Conservation (phyloP, 2,113 vertebrate species). For the Stictonetta naevosa region DNA sequence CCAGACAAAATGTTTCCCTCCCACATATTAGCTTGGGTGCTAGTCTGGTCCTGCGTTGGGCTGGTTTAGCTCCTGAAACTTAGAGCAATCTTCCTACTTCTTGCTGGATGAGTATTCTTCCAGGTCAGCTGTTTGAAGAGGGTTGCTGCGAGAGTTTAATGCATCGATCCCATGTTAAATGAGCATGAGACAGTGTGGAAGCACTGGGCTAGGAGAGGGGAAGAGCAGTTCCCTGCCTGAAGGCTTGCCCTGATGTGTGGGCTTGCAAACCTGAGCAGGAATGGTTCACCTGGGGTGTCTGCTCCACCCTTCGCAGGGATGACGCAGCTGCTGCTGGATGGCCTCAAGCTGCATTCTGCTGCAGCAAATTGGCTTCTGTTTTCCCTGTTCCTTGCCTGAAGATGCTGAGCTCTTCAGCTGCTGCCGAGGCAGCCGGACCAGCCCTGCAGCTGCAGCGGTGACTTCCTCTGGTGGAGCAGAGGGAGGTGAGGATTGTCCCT, state of each 20-base stretch:
- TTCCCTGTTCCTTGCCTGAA: background rate
- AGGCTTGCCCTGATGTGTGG: background rate
- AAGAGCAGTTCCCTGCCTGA: background rate
- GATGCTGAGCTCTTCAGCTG: fast-evolving
- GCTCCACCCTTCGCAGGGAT: background rate
- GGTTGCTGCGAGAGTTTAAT: background rate
- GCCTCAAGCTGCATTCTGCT: background rate
- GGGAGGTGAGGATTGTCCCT: background rate
- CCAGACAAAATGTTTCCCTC: background rate
- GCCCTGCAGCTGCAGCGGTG: fast-evolving
- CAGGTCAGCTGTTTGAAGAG: background rate
- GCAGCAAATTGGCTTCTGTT: background rate
- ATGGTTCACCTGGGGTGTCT: background rate
- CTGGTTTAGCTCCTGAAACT: background rate
- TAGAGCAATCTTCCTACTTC: background rate
- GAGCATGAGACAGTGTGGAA: background rate
- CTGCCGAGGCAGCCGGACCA: background rate
- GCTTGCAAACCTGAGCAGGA: background rate
- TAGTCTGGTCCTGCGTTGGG: background rate
- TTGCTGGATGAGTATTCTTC: background rate
- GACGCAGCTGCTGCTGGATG: background rate
- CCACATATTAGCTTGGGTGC: fast-evolving
- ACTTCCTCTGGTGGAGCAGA: background rate
- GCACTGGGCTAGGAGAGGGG: background rate
- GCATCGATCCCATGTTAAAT: background rate